Evolutionary conservation across 2,888 invertebrate species (phyloP).

Genomic region (Cheilosia pagana): DNA sequence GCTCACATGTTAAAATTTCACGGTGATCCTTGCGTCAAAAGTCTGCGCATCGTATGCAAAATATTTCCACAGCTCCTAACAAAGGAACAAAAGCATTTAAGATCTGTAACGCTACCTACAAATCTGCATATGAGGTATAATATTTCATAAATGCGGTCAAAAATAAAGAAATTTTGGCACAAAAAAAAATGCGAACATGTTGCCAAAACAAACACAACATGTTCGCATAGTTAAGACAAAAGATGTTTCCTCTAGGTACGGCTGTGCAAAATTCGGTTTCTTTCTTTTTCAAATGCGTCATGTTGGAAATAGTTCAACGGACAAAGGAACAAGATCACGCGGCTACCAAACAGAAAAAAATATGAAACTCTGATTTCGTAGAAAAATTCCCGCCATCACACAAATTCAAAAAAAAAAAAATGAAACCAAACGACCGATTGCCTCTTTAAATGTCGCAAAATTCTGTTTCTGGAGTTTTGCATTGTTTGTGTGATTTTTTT

Average conservation of each 20-base stretch:
- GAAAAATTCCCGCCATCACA: slow-evolving; percentile 67
- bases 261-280: slow-evolving; percentile 27
- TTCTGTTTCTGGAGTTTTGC: slow-evolving; percentile 51
- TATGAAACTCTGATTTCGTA: slow-evolving; percentile 62
- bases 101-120: slow-evolving; percentile 24
- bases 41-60: slow-evolving; percentile 30
- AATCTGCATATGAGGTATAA: slow-evolving; percentile 65
- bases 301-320: slow-evolving; percentile 65
- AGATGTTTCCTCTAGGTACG: slow-evolving; percentile 37
- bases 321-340: slow-evolving; percentile 69
- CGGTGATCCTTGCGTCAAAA: slow-evolving; percentile 33
- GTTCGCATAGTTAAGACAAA: slow-evolving; percentile 45
- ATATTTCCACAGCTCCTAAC: slow-evolving; percentile 12
- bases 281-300: slow-evolving; percentile 45
- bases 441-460: slow-evolving; percentile 67
- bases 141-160: slow-evolving; percentile 72
- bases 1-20: slow-evolving; percentile 52
- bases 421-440: slow-evolving; percentile 32
- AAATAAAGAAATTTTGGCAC: slow-evolving; percentile 25
- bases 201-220: slow-evolving; percentile 67
- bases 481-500: slow-evolving; percentile 49
- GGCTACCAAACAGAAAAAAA: slow-evolving; percentile 33
- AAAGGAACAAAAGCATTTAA: slow-evolving; percentile 27
- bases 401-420: slow-evolving; percentile 23
- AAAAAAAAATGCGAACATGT: slow-evolving; percentile 35